These are phyloP conservation scores for Dinocampus coccinellae DNA, from an alignment of 2,888 invertebrate genomes.

Conservation along the genomic window DNA sequence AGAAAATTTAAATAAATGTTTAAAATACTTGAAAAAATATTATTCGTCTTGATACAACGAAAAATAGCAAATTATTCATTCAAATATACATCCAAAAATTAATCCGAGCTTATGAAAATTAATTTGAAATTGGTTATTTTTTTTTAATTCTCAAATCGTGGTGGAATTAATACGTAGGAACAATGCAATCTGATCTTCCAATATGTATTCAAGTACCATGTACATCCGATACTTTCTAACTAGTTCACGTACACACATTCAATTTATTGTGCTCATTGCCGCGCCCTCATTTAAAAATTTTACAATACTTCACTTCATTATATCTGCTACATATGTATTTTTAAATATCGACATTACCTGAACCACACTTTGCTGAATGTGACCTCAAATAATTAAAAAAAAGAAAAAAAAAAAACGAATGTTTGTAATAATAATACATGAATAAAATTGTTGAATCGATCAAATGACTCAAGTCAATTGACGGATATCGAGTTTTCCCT, in stretches of 20 bases:
- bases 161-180: background rate
- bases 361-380: background rate
- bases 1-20: constrained; percentile 49
- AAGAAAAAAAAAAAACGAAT: background rate
- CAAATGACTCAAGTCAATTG: constrained; percentile 1
- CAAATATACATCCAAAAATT: background rate
- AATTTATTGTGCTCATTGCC: background rate
- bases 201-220: background rate
- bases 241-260: background rate
- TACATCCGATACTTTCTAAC: background rate
- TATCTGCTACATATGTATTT: background rate
- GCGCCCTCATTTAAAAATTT: background rate
- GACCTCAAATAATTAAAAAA: background rate
- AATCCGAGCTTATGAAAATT: background rate
- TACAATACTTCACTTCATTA: background rate
- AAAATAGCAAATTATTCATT: background rate
- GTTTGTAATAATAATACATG: too few relatives aligned
- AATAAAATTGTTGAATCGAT: constrained; percentile 1
- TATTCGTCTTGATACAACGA: background rate
- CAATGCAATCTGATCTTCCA: background rate
- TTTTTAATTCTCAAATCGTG: background rate
- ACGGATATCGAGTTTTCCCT: background rate
- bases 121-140: background rate
- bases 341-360: background rate
- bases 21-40: constrained; percentile 19